phyloP scores from a whole-genome alignment of 2,888 invertebrate species.

The Hirtodrosophila cameraria region DNA sequence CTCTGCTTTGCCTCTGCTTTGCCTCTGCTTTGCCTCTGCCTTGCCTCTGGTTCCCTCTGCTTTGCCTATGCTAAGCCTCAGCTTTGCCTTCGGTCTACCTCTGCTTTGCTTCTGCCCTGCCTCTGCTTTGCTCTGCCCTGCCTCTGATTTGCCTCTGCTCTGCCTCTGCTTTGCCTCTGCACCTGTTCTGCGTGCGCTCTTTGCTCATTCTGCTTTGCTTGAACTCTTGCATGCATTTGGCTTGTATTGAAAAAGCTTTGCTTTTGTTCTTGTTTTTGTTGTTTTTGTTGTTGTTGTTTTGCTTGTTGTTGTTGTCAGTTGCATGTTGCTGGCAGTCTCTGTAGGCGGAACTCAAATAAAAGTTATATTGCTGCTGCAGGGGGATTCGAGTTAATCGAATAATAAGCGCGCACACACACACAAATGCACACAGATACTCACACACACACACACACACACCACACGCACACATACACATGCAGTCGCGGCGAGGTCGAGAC shows the following conservation, averaged over 20 bases:
- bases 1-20: neutral
- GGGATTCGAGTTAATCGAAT: conserved; percentile 76
- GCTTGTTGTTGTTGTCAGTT: conserved; percentile 21
- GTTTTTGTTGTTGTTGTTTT: neutral
- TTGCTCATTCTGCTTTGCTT: conserved; percentile 24
- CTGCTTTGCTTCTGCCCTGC: no score
- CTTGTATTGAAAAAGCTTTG: conserved; percentile 8
- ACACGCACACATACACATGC: conserved; percentile 20
- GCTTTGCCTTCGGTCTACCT: no score
- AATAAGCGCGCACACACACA: conserved; percentile 61
- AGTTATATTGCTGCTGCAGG: conserved; percentile 80
- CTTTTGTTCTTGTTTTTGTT: neutral
- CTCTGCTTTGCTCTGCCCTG: no score
- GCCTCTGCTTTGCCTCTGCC: conserved; percentile 3
- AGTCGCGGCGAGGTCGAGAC: conserved; percentile 64
- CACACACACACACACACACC: conserved; percentile 7
- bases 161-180: conserved; percentile 34
- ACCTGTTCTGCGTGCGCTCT: conserved; percentile 43
- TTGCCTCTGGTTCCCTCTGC: no score
- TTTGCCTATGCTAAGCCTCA: no score
- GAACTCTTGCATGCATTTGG: conserved; percentile 5
- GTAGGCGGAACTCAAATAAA: conserved; percentile 76
- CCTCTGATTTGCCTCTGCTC: no score
- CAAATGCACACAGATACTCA: conserved; percentile 13
- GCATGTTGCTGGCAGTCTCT: conserved; percentile 40